Conservation (phyloP, 2,888 invertebrate genomes). For the Drosophila falleni region DNA sequence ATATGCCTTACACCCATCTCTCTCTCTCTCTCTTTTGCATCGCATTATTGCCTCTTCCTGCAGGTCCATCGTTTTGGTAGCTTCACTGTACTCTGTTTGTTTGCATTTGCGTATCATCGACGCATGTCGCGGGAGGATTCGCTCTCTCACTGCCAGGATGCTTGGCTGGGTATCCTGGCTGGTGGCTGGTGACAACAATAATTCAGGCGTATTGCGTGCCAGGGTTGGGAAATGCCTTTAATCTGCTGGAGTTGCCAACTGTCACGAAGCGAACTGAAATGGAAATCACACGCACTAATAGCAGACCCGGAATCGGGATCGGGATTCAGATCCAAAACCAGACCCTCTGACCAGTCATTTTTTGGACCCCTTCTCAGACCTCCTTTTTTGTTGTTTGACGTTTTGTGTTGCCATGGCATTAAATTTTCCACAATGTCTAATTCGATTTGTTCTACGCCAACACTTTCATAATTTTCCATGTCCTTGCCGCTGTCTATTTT, state of each 20-base stretch:
- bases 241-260: slow-evolving; percentile 84
- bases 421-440: slow-evolving; percentile 81
- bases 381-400: slow-evolving; percentile 40
- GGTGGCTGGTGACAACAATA: slow-evolving; percentile 69
- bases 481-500: slow-evolving; percentile 67
- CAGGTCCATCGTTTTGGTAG: slow-evolving; percentile 10
- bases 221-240: slow-evolving; percentile 84
- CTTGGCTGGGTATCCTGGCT: slow-evolving; percentile 24
- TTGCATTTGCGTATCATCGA: slow-evolving; percentile 82
- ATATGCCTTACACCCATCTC: slow-evolving; percentile 68
- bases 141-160: slow-evolving; percentile 23
- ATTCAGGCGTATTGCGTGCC: slow-evolving; percentile 77
- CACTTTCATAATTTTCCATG: slow-evolving; percentile 84
- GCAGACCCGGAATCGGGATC: slow-evolving; percentile 47
- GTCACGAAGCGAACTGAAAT: slow-evolving; percentile 84
- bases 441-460: slow-evolving; percentile 85
- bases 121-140: slow-evolving; percentile 70
- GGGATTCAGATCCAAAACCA: neutral
- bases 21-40: slow-evolving; percentile 40
- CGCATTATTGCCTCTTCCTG: slow-evolving; percentile 52
- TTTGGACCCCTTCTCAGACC: slow-evolving; percentile 7
- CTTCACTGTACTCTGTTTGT: slow-evolving; percentile 64
- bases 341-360: slow-evolving; percentile 3
- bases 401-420: slow-evolving; percentile 49
- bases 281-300: slow-evolving; percentile 83